phyloP scores from a whole-genome alignment of 2,888 invertebrate genomes.

The Drosophila pseudotakahashii region DNA sequence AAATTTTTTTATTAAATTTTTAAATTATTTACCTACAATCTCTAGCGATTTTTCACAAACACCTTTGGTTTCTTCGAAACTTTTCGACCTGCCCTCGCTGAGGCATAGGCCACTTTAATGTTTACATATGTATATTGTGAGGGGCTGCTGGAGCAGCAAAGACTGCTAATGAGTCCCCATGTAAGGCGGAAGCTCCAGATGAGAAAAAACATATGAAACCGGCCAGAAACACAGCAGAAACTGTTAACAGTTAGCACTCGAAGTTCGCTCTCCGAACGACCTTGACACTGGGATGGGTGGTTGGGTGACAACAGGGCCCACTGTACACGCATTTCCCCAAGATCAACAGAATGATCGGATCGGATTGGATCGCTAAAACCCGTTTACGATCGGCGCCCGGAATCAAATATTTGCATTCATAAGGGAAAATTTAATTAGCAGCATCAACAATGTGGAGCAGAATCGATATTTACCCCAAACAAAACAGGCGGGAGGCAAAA shows the following conservation, averaged over 20 bases:
- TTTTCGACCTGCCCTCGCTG: constrained; percentile 4
- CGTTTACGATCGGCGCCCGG: constrained; percentile 60
- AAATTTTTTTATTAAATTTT: too few relatives aligned
- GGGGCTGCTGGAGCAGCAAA: constrained; percentile 28
- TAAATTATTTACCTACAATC: too few relatives aligned
- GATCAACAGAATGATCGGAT: constrained; percentile 35
- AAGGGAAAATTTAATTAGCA: constrained; percentile 73
- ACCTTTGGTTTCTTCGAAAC: not conserved
- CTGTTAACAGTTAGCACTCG: constrained; percentile 53
- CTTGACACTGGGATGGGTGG: constrained; percentile 60
- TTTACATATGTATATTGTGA: constrained; percentile 16
- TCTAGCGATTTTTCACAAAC: not conserved
- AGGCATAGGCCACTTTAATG: constrained; percentile 29
- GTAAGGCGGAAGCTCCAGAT: constrained; percentile 47
- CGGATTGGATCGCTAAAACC: constrained; percentile 48
- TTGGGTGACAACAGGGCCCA: constrained; percentile 15
- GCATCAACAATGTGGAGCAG: constrained; percentile 37
- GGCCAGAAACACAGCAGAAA: constrained; percentile 20
- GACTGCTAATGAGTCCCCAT: constrained; percentile 59
- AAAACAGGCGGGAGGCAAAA: constrained; percentile 32
- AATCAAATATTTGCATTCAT: constrained; percentile 67
- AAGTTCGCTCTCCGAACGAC: constrained; percentile 42
- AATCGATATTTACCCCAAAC: constrained; percentile 21
- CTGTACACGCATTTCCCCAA: constrained; percentile 8
- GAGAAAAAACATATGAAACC: constrained; percentile 8